phyloP scores from a whole-genome alignment of 2,888 invertebrate species.

The Candidula unifasciata region DNA sequence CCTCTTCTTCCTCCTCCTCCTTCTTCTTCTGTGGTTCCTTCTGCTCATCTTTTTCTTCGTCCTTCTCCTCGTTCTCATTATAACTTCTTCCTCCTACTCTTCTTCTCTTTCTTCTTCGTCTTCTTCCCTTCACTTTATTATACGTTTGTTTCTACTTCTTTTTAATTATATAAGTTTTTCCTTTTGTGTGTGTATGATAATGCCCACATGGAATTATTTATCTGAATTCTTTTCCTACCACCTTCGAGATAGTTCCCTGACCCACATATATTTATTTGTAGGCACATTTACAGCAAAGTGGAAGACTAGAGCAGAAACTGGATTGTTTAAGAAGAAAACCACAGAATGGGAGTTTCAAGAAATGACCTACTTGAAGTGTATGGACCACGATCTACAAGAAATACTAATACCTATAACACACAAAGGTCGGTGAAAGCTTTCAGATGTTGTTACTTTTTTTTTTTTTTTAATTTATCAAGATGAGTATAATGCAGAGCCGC shows the following conservation, averaged over 20 bases:
- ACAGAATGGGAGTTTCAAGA: slow-evolving; percentile 66
- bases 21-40: too few relatives aligned
- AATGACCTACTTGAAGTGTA: slow-evolving; percentile 68
- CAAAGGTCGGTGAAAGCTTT: slow-evolving; percentile 53
- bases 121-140: too few relatives aligned
- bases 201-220: too few relatives aligned
- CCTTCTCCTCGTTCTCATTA: too few relatives aligned
- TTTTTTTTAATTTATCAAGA: background rate
- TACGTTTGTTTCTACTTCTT: too few relatives aligned
- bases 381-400: slow-evolving; percentile 62
- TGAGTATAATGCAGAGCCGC: too few relatives aligned
- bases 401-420: slow-evolving; percentile 65
- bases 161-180: too few relatives aligned
- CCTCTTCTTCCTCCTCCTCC: too few relatives aligned
- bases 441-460: background rate
- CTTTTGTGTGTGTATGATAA: too few relatives aligned
- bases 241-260: background rate
- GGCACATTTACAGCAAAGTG: slow-evolving; percentile 69
- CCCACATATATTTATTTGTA: background rate
- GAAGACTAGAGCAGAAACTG: slow-evolving; percentile 66
- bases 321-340: slow-evolving; percentile 65
- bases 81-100: too few relatives aligned
- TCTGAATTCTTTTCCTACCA: background rate
- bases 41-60: too few relatives aligned
- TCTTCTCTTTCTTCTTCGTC: too few relatives aligned